phyloP scores from a whole-genome alignment of 2,888 invertebrate species.

The Lycia hirtaria region DNA sequence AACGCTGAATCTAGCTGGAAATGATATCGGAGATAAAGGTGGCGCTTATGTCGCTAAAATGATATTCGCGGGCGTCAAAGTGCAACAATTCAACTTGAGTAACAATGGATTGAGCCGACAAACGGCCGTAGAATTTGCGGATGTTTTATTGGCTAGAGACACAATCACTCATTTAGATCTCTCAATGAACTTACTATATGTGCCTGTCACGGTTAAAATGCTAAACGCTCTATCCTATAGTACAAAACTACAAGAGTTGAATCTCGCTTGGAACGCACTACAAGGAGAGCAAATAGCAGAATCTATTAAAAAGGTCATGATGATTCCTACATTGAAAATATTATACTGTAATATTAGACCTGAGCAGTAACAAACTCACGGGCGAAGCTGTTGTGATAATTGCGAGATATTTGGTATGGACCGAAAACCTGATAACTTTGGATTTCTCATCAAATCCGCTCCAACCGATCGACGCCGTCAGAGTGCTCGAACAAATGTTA shows the following conservation, averaged over 20 bases:
- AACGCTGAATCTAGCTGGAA: slow-evolving; percentile 49
- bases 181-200: slow-evolving; percentile 55
- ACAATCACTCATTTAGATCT: slow-evolving; percentile 53
- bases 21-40: slow-evolving; percentile 55
- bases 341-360: slow-evolving; percentile 52
- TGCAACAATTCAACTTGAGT: slow-evolving; percentile 49
- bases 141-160: slow-evolving; percentile 48
- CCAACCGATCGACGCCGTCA: slow-evolving; percentile 45
- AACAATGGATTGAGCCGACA: slow-evolving; percentile 49
- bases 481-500: slow-evolving; percentile 49
- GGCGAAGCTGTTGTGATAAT: slow-evolving; percentile 47
- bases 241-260: slow-evolving; percentile 47
- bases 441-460: slow-evolving; percentile 60
- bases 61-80: slow-evolving; percentile 40
- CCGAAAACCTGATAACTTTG: slow-evolving; percentile 50
- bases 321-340: slow-evolving; percentile 43
- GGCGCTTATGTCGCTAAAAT: slow-evolving; percentile 47
- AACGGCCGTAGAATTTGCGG: slow-evolving; percentile 48
- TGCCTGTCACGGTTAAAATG: slow-evolving; percentile 46
- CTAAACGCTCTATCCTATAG: slow-evolving; percentile 47
- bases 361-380: slow-evolving; percentile 54
- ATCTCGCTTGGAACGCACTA: slow-evolving; percentile 55
- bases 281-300: slow-evolving; percentile 48
- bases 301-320: slow-evolving; percentile 45
- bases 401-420: slow-evolving; percentile 41